Percentiles rank a stretch among this genome's conserved stretches.
These are phyloP conservation scores for Rhopalosiphum nymphaeae DNA, from an alignment of 2,888 invertebrate genomes.

Conservation along the genomic window DNA sequence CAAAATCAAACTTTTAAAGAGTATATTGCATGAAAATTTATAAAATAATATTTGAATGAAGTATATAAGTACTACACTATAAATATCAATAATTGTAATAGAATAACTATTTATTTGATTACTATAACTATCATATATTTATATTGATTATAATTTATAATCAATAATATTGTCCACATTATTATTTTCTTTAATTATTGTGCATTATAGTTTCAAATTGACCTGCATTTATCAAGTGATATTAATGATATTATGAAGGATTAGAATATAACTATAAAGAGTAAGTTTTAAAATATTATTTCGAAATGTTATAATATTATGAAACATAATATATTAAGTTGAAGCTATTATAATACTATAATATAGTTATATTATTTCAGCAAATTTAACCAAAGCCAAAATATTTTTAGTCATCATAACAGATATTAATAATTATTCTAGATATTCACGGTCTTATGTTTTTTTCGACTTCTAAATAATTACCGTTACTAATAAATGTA, in stretches of 20 bases:
- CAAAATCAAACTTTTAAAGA: neutral
- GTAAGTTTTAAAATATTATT: neutral
- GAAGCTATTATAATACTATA: neutral
- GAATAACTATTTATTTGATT: neutral
- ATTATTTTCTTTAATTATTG: neutral
- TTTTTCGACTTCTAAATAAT: constrained; percentile 31
- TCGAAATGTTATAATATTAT: neutral
- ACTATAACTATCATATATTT: neutral
- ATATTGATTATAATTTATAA: neutral
- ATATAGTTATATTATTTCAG: neutral
- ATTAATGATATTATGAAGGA: neutral
- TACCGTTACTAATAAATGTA: constrained; percentile 38
- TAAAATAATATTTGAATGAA: neutral
- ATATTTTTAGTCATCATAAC: constrained; percentile 20
- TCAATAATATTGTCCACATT: neutral
- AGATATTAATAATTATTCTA: neutral
- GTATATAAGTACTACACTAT: neutral
- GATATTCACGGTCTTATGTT: neutral
- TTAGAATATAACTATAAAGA: neutral
- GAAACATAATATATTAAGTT: neutral
- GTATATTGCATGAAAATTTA: too few relatives aligned
- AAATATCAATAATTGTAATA: neutral
- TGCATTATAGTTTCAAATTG: neutral
- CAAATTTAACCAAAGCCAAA: neutral
- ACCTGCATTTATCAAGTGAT: neutral